Evolutionary conservation across 2,888 invertebrate genomes (phyloP).

Genomic region (Phanerotoma sp.): DNA sequence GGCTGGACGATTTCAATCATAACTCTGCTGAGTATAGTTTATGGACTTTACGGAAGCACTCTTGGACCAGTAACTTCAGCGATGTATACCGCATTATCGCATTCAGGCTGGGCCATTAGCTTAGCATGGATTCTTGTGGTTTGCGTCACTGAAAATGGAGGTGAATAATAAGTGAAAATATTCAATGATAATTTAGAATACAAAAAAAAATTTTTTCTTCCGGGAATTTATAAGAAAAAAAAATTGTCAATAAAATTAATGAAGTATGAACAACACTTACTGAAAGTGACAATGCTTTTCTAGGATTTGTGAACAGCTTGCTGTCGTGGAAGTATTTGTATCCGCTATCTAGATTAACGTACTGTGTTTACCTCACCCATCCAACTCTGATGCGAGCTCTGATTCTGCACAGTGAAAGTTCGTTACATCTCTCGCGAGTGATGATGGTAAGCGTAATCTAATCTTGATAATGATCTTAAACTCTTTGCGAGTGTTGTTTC

Average conservation of each 20-base stretch:
- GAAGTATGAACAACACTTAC: no score
- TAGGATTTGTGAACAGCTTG: conserved; percentile 57
- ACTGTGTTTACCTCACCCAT: conserved; percentile 62
- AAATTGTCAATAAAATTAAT: no score
- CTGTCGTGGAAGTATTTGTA: conserved; percentile 58
- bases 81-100: conserved; percentile 55
- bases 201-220: not conserved
- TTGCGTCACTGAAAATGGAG: conserved; percentile 57
- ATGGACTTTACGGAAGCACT: conserved; percentile 48
- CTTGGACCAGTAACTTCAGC: conserved; percentile 47
- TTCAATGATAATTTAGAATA: not conserved
- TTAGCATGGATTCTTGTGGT: conserved; percentile 58
- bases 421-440: conserved; percentile 58
- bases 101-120: conserved; percentile 58
- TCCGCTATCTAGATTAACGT: conserved; percentile 62
- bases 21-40: conserved; percentile 48
- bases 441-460: conserved; percentile 59
- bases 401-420: conserved; percentile 58
- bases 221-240: no score
- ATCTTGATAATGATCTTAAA: not conserved
- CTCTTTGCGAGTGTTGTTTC: no score
- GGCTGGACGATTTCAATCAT: conserved; percentile 48
- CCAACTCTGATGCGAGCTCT: conserved; percentile 58
- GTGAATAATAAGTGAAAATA: conserved; percentile 38
- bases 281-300: conserved; percentile 36